A percentile compares a stretch with the other conserved stretches of the same genome.
These are phyloP conservation scores for Heliconius cydno DNA, from an alignment of 2,888 invertebrate species.

Conservation along the genomic window DNA sequence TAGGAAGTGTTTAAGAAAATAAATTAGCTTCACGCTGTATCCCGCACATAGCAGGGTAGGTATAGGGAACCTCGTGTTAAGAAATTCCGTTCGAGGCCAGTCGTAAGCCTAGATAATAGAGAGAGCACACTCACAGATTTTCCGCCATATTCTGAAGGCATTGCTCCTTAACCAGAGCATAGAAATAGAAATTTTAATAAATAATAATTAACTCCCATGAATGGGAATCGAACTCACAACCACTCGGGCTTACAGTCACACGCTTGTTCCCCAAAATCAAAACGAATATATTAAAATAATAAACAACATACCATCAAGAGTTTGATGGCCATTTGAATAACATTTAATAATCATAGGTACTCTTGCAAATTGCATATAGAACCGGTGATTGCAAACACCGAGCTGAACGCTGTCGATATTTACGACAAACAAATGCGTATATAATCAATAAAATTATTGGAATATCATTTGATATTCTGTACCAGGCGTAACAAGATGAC, in stretches of 20 bases:
- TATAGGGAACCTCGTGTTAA: background rate
- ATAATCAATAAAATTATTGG: constrained; percentile 70
- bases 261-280: background rate
- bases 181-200: no score
- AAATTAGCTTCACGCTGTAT: background rate
- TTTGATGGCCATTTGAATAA: constrained; percentile 49
- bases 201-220: no score
- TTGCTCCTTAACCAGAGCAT: background rate
- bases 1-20: no score
- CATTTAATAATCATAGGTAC: constrained; percentile 51
- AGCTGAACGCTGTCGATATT: constrained; percentile 62
- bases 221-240: no score
- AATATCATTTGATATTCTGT: constrained; percentile 53
- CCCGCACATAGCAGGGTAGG: background rate
- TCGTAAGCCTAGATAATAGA: no score
- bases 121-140: background rate
- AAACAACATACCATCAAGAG: constrained; percentile 23
- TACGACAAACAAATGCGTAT: constrained; percentile 61
- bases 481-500: constrained; percentile 17
- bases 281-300: background rate
- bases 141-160: background rate
- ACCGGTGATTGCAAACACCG: constrained; percentile 69
- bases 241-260: no score
- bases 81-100: background rate
- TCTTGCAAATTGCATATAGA: constrained; percentile 64